phyloP scores from a whole-genome alignment of 64 coral and sea anemone species.

The Actinia tenebrosa region DNA sequence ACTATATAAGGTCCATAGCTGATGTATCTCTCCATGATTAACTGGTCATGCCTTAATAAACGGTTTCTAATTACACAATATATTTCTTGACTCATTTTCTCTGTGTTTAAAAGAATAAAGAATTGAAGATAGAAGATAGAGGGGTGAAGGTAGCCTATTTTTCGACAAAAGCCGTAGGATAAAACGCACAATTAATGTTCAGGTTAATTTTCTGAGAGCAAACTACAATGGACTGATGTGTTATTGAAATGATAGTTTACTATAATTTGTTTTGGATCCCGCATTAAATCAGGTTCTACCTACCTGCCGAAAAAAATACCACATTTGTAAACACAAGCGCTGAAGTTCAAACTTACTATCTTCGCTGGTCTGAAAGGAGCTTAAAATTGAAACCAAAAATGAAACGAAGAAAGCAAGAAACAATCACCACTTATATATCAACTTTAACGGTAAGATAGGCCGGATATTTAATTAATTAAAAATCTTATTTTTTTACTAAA shows the following conservation, averaged over 20 bases:
- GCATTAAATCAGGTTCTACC: neutral
- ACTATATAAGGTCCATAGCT: too few relatives aligned
- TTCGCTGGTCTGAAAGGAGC: neutral
- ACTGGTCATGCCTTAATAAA: too few relatives aligned
- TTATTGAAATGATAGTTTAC: neutral
- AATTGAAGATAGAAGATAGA: too few relatives aligned
- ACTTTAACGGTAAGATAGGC: neutral
- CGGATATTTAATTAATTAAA: neutral
- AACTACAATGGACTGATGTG: neutral
- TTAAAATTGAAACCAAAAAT: neutral
- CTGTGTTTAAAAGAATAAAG: too few relatives aligned
- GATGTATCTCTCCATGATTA: too few relatives aligned
- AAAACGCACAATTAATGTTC: too few relatives aligned
- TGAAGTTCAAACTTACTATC: neutral
- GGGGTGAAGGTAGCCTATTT: too few relatives aligned
- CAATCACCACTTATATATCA: neutral
- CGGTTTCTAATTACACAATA: too few relatives aligned
- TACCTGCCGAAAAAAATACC: neutral
- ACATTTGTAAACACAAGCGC: conserved; percentile 4
- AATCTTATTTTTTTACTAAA: neutral
- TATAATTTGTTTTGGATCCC: neutral
- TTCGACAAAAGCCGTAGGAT: too few relatives aligned
- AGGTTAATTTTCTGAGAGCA: too few relatives aligned
- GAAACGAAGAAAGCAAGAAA: neutral
- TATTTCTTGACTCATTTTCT: too few relatives aligned